These are phyloP conservation scores for Pseudoatta argentina DNA, from an alignment of 1,140 invertebrate species.

Conservation along the genomic window DNA sequence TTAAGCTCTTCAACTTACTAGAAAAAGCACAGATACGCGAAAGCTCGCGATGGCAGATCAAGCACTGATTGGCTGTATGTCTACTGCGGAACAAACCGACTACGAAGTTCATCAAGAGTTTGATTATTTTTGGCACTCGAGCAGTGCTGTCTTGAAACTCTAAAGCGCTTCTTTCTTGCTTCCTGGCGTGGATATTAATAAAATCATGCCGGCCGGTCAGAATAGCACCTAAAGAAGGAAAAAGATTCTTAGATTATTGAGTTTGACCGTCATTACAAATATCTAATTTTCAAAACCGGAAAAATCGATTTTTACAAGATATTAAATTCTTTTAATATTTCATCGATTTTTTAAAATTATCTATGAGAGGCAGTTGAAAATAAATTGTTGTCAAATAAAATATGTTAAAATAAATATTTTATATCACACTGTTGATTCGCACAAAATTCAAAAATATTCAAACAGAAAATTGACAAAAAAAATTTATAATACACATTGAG, in stretches of 20 bases:
- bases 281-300: not conserved
- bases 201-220: constrained; percentile 63
- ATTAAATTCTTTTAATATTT: not conserved
- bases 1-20: not conserved
- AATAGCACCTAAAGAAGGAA: not conserved
- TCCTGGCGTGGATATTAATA: constrained; percentile 77
- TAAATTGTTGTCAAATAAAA: not conserved
- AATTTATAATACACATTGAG: not conserved
- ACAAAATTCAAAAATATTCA: not conserved
- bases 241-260: not conserved
- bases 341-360: not conserved
- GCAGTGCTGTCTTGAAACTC: constrained; percentile 57
- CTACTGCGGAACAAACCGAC: not conserved
- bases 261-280: not conserved
- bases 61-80: not conserved
- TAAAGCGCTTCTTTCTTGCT: constrained; percentile 27
- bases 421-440: not conserved
- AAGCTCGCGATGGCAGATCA: not conserved
- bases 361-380: not conserved
- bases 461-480: not conserved
- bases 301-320: not conserved
- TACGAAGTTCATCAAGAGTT: constrained; percentile 22
- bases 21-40: not conserved
- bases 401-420: not conserved
- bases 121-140: constrained; percentile 74